These are phyloP conservation scores for Ciconia nigra DNA, from an alignment of 2,797 vertebrate genomes.

Conservation along the genomic window DNA sequence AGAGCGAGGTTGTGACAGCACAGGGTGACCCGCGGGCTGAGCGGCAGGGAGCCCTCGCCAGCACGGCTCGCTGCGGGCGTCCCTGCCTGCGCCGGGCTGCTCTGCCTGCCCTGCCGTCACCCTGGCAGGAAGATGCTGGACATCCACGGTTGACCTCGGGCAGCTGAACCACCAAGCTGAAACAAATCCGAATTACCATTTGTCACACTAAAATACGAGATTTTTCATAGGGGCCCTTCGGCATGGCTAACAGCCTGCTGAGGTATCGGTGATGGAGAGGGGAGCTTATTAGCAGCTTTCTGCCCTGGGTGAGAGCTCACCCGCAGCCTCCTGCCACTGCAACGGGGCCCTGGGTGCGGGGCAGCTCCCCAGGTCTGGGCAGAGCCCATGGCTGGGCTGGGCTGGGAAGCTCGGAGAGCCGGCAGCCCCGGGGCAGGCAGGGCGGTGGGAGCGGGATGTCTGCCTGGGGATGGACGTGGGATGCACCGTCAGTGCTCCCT, in stretches of 20 bases:
- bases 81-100: not conserved
- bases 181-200: not conserved
- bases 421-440: rapidly evolving
- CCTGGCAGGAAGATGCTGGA: not conserved
- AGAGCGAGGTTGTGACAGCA: not conserved
- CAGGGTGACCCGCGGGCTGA: not conserved
- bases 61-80: not conserved
- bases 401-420: not conserved
- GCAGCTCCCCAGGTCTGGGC: not conserved
- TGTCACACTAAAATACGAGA: not conserved
- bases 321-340: not conserved
- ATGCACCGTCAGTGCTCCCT: not conserved
- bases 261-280: rapidly evolving
- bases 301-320: not conserved
- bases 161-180: not conserved
- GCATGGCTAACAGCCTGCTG: not conserved
- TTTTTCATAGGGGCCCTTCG: not conserved
- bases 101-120: not conserved
- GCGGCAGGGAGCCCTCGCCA: not conserved
- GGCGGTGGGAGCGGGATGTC: rapidly evolving
- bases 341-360: no score
- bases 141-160: not conserved
- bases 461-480: rapidly evolving
- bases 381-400: not conserved
- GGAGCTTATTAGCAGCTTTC: not conserved